Percentiles rank a stretch among this genome's conserved stretches.
These are phyloP conservation scores for Porites australiensis DNA, from an alignment of 64 coral and sea anemone genomes.

Conservation along the genomic window DNA sequence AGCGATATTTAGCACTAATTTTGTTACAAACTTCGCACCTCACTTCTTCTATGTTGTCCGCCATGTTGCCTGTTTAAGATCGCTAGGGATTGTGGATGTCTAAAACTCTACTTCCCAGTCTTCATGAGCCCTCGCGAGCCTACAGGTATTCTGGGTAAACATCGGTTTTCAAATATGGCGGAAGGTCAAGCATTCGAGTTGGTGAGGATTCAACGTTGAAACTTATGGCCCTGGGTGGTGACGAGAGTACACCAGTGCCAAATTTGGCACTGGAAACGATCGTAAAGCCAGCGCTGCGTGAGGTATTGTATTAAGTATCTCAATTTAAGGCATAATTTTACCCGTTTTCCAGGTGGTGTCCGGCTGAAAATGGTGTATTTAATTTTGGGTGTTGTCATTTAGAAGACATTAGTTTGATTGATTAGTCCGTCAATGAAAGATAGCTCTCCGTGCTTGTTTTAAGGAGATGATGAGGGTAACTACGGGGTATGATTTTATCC, in stretches of 20 bases:
- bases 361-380: too few species aligned
- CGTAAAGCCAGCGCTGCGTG: slow-evolving; percentile 68
- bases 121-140: too few species aligned
- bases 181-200: not conserved
- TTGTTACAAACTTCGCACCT: slow-evolving; percentile 31
- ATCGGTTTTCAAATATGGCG: not conserved
- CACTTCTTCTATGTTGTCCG: not conserved
- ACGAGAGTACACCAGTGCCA: slow-evolving; percentile 82
- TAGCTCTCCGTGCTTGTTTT: not conserved
- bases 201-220: slow-evolving; percentile 11
- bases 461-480: not conserved
- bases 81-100: not conserved
- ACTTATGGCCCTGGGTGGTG: slow-evolving; percentile 69
- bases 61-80: not conserved
- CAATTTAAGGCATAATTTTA: not conserved
- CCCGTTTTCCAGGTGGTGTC: not conserved
- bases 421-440: not conserved
- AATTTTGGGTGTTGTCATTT: slow-evolving; percentile 20
- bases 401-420: not conserved
- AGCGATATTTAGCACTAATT: slow-evolving; percentile 44
- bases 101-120: not conserved
- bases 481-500: too few species aligned
- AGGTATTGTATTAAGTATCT: slow-evolving; percentile 54
- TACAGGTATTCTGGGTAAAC: not conserved
- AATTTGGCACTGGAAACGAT: slow-evolving; percentile 86